Evolutionary conservation across 2,797 vertebrate genomes (phyloP).

Genomic region (Enteromius thamalakanensis): DNA sequence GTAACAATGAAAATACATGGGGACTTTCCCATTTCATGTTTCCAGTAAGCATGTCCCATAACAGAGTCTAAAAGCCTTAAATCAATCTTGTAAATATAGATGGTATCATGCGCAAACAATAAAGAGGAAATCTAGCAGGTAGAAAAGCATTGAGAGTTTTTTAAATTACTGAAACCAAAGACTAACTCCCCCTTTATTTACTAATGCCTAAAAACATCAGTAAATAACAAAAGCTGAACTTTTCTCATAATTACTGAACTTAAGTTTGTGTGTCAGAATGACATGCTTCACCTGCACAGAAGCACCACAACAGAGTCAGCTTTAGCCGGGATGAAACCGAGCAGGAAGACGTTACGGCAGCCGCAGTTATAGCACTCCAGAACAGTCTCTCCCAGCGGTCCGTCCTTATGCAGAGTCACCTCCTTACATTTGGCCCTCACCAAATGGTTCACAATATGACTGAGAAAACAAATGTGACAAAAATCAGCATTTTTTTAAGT

Average conservation of each 20-base stretch:
- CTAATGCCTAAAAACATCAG: background rate
- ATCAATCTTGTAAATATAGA: background rate
- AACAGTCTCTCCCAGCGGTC: conserved; percentile 94
- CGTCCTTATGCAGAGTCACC: conserved; percentile 97
- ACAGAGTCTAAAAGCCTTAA: background rate
- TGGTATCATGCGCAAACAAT: background rate
- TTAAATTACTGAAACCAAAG: background rate
- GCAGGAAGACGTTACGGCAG: conserved; percentile 94
- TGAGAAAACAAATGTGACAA: conserved; percentile 60
- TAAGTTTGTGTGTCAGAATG: background rate
- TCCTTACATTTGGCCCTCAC: conserved; percentile 99
- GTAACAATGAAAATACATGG: background rate
- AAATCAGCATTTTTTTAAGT: background rate
- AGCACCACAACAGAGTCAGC: conserved; percentile 96
- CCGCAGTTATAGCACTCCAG: conserved; percentile 98
- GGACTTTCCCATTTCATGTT: conserved; percentile 19
- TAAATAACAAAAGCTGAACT: background rate
- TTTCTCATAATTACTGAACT: background rate
- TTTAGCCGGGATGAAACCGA: conserved; percentile 97
- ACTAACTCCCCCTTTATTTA: background rate
- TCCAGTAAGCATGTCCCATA: background rate
- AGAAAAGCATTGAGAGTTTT: background rate
- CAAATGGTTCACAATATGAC: conserved; percentile 98
- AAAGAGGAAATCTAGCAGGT: background rate
- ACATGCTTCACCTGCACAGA: conserved; percentile 87